Evolutionary conservation across 2,113 vertebrate species (phyloP), one percentile per base, ranked within the genome.

Genomic region (Albula glossodonta): DNA sequence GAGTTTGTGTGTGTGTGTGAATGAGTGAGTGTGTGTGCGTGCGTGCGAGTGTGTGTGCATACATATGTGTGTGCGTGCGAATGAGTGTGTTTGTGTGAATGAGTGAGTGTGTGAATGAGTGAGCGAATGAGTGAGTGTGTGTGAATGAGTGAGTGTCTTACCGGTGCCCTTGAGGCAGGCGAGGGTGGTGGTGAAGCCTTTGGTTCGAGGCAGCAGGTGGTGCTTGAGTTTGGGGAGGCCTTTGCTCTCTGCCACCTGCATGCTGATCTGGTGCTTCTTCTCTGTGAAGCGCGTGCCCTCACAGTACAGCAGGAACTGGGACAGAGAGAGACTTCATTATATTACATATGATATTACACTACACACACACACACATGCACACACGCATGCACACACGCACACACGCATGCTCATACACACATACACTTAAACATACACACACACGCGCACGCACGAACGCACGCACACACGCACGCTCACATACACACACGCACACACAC

Each of bases 261-360:
- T 99, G 79, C 98, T 99, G 94, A 99, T 97, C 17, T 98, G 95
- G 90, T 99, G 98, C 92, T 99, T 99, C 86, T 96, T 96, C 94
- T 99, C 97, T 0, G 98, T 99, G 88, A 99, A 99, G 89, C 98
- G 97, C 4, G 98, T 99, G 63, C 98, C 98, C 90, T 99, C 98
- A 3, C 98, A 99, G 90, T 99, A 99, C 89, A 99, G 93, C 81
- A 99, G 96, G 82, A 99, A 99, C 98, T 99, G 86, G 5, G 81
- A 57, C 49, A 60, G 31, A 87, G 31, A 49, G 50, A 50, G 48
- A 9, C 22, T 7, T 7, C 22, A 31, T 74, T 74, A 41, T 41
- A 41, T 41, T 41, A 41, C 31, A 41, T 41, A 41, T 41, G 31
- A 41, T 41, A 41, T 41, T 41, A 41, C 31, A 41, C 31, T 41